Evolutionary conservation across 2,888 invertebrate genomes (phyloP).

Genomic region (Leucozona laternaria): DNA sequence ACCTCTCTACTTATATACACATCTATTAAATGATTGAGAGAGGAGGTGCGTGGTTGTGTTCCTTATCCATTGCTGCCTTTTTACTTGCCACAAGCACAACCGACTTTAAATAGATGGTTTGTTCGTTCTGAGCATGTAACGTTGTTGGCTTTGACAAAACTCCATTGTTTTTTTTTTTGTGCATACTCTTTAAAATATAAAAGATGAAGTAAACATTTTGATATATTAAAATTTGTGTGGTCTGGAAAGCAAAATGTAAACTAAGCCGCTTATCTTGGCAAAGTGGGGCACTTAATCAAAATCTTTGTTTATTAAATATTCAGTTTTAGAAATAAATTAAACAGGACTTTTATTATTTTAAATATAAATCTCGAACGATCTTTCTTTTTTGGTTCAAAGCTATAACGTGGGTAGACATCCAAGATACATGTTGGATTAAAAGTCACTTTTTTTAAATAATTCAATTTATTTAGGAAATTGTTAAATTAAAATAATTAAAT

Average conservation of each 20-base stretch:
- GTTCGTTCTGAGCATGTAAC: neutral
- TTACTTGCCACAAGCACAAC: conserved; percentile 4
- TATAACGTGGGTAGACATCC: too few relatives aligned
- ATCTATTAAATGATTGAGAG: conserved; percentile 1
- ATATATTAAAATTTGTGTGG: conserved; percentile 4
- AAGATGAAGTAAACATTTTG: neutral
- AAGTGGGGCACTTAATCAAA: neutral
- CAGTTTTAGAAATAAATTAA: neutral
- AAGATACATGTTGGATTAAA: too few relatives aligned
- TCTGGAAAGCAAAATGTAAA: neutral
- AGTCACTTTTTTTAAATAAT: too few relatives aligned
- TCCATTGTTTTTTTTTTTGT: neutral
- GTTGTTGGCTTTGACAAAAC: conserved; percentile 1
- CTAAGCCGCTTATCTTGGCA: neutral
- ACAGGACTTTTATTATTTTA: neutral
- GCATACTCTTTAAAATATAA: neutral
- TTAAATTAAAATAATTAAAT: too few relatives aligned
- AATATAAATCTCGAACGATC: too few relatives aligned
- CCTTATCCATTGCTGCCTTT: neutral
- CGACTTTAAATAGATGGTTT: neutral
- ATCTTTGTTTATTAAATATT: neutral
- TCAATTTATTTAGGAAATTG: too few relatives aligned
- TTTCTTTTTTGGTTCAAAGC: too few relatives aligned
- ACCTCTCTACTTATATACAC: neutral
- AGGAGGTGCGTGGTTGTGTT: neutral